These are phyloP conservation scores for Rhodophaea formosa DNA, from an alignment of 2,888 invertebrate species.

Conservation along the genomic window DNA sequence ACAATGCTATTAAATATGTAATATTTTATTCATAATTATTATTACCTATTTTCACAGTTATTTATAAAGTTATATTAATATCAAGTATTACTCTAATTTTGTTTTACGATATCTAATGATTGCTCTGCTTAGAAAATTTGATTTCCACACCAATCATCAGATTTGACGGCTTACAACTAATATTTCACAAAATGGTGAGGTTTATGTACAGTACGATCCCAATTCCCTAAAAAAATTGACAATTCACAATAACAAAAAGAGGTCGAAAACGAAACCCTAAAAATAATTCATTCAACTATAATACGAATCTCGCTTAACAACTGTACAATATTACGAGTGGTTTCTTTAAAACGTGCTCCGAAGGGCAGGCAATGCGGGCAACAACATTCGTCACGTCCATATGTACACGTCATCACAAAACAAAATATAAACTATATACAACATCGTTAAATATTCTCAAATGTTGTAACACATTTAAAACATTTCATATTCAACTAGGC, in stretches of 20 bases:
- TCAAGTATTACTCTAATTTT: constrained; percentile 80
- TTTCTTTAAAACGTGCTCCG: constrained; percentile 73
- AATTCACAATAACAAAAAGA: constrained; percentile 84
- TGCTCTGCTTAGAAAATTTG: constrained; percentile 79
- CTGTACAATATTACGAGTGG: constrained; percentile 80
- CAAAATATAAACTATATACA: constrained; percentile 81
- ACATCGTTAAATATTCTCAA: constrained; percentile 80
- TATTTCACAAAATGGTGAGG: constrained; percentile 77
- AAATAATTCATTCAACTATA: constrained; percentile 72
- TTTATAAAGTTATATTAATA: constrained; percentile 83
- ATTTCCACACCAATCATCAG: constrained; percentile 79
- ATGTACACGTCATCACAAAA: constrained; percentile 77
- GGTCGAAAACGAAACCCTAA: constrained; percentile 71
- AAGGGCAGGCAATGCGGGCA: constrained; percentile 68
- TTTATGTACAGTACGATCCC: constrained; percentile 85
- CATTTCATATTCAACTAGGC: constrained; percentile 79
- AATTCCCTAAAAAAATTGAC: constrained; percentile 87
- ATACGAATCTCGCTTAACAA: constrained; percentile 75
- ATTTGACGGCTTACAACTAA: constrained; percentile 67
- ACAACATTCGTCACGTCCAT: constrained; percentile 59
- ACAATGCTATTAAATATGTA: constrained; percentile 74
- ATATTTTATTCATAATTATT: constrained; percentile 82
- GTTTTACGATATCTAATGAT: constrained; percentile 79
- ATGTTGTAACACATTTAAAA: constrained; percentile 81
- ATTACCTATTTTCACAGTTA: constrained; percentile 82